Evolutionary conservation across 1,140 invertebrate species (phyloP).

Genomic region (Prorops nasuta): DNA sequence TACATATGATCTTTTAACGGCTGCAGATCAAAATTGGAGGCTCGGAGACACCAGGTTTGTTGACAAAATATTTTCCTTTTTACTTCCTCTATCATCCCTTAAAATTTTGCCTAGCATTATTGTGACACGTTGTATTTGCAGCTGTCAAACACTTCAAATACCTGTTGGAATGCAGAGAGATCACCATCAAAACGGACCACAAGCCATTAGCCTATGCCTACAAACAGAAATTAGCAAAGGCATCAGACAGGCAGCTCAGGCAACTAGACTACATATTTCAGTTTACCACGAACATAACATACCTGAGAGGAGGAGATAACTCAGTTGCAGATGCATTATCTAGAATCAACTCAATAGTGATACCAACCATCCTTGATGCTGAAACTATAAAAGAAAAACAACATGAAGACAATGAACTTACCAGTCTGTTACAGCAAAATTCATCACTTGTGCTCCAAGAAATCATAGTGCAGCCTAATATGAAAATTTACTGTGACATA

Average conservation of each 20-base stretch:
- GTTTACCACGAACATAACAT: too few species aligned
- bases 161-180: slow-evolving; percentile 22
- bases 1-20: too few species aligned
- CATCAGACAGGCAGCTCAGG: slow-evolving; percentile 9
- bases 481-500: not conserved
- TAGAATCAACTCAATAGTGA: slow-evolving; percentile 10
- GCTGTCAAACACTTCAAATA: slow-evolving; percentile 5
- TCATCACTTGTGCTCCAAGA: not conserved
- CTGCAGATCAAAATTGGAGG: too few species aligned
- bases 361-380: slow-evolving; percentile 7
- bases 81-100: too few species aligned
- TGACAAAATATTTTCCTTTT: too few species aligned
- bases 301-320: slow-evolving; percentile 30
- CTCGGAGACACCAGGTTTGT: too few species aligned
- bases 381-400: slow-evolving; percentile 19
- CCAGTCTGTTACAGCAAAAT: not conserved
- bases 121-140: too few species aligned
- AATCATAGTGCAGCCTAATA: not conserved
- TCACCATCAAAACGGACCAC: too few species aligned
- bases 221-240: slow-evolving; percentile 14
- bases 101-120: too few species aligned
- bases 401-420: slow-evolving; percentile 10
- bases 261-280: slow-evolving; percentile 31
- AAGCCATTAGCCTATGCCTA: slow-evolving; percentile 28
- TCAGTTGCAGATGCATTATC: slow-evolving; percentile 30